Evolutionary conservation across 2,888 invertebrate genomes (phyloP), one percentile per base, ranked within the genome.

Genomic region (Agonum fuliginosum): DNA sequence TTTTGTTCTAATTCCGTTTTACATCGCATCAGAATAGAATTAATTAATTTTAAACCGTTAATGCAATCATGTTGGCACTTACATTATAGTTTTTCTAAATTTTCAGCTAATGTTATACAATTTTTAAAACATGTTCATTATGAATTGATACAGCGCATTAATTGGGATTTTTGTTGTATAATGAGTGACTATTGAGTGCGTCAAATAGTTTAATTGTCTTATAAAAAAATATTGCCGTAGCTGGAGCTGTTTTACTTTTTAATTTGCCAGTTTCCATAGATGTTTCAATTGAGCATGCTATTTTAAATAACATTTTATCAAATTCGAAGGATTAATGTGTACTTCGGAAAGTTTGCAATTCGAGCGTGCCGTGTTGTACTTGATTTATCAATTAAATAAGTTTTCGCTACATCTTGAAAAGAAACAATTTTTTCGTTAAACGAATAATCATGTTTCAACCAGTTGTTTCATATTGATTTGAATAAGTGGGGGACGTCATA

Each of bases 381-480:
- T 3, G 24, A 14, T 12, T 62, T 37, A 58, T 41, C 27, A n/a
- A 58, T 37, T 30, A 10, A 5, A 19, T 51, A 51, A 34, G 19
- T 27, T 73, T 67, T 37, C n/a, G 24, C 6, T 17, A 58, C 27
- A 65, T 73, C 58, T 19, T 30, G 17, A 24, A 37, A 58, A 54
- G 27, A 17, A 17, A 73, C 73, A 30, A 27, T 62, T 27, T 41
- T 30, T 62, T 20, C 58, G 22, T 37, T 19, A 46, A 27, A 58
- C 8, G 30, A 51, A 19, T 24, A 73, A 17, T 46, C 58, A 1
- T 30, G 14, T 14, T 12, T 27, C 3, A 19, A 14, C 22, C 46
- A 34, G 34, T 73, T 73, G 12, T 73, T 73, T 20, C 73, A 14
- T 3, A 73, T n/a, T 14, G 37, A 58, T 73, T 73, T 73, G 12